Evolutionary conservation across 2,888 invertebrate genomes (phyloP).

Genomic region (Andrena fulva): DNA sequence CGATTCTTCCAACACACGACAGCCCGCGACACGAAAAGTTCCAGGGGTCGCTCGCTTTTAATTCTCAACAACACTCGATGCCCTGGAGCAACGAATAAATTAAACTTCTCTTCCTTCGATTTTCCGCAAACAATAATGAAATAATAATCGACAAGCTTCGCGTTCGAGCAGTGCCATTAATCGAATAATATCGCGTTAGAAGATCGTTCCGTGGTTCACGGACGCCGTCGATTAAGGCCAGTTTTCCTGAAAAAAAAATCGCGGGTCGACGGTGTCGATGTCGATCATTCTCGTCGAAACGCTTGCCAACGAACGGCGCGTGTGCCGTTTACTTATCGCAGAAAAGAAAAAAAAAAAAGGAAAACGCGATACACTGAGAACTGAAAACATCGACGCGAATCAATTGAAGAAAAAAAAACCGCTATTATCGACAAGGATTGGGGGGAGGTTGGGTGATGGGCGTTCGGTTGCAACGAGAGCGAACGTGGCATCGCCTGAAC

Average conservation of each 20-base stretch:
- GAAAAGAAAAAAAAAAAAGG: background rate
- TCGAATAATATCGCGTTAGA: background rate
- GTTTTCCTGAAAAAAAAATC: conserved; percentile 13
- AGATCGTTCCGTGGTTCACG: background rate
- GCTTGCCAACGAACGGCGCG: conserved; percentile 17
- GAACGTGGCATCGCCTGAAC: conserved; percentile 34
- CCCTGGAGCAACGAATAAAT: conserved; percentile 27
- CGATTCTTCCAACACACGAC: background rate
- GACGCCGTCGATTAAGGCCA: background rate
- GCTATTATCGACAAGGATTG: too few relatives aligned
- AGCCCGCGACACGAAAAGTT: conserved; percentile 12
- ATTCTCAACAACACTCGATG: background rate
- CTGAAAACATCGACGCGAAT: conserved; percentile 30
- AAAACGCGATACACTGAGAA: conserved; percentile 16
- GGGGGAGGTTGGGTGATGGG: background rate
- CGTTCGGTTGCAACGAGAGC: conserved; percentile 39
- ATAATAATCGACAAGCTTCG: conserved; percentile 15
- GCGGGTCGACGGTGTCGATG: background rate
- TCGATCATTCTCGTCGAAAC: conserved; percentile 6
- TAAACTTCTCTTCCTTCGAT: conserved; percentile 7
- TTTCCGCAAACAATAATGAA: background rate
- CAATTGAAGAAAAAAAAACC: conserved; percentile 27
- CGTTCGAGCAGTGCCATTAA: background rate
- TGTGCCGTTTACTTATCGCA: background rate
- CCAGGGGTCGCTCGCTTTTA: background rate